These are phyloP conservation scores for Phyto melanocephala DNA, from an alignment of 2,888 invertebrate species.

Conservation along the genomic window DNA sequence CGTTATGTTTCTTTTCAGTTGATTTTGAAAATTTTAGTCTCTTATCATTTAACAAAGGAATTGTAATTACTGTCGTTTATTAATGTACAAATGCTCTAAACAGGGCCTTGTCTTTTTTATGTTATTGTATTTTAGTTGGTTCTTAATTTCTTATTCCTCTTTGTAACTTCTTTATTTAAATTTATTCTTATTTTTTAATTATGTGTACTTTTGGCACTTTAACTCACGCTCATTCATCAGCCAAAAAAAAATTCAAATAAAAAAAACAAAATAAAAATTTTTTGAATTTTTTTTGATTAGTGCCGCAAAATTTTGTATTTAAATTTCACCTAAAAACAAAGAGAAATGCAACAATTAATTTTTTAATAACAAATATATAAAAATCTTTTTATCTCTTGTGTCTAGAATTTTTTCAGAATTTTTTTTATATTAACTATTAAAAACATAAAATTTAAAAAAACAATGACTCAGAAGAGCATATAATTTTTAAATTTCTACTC, in stretches of 20 bases:
- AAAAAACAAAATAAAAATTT: constrained; percentile 23
- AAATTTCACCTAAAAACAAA: constrained; percentile 61
- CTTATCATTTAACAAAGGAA: constrained; percentile 60
- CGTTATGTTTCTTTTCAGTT: constrained; percentile 14
- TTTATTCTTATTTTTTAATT: constrained; percentile 17
- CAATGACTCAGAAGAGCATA: constrained; percentile 60
- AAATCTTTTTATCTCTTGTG: constrained; percentile 26
- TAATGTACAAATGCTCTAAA: constrained; percentile 48
- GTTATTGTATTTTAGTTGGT: constrained; percentile 43
- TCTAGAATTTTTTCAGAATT: neutral
- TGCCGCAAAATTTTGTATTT: constrained; percentile 43
- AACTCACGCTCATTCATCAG: constrained; percentile 24
- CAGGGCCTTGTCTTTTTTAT: constrained; percentile 63
- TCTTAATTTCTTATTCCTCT: constrained; percentile 46
- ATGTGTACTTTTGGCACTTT: constrained; percentile 55
- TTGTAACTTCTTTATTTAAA: constrained; percentile 30
- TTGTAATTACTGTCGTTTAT: constrained; percentile 37
- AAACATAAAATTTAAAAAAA: no score
- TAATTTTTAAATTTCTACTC: constrained; percentile 18
- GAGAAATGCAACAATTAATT: constrained; percentile 44
- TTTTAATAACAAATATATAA: constrained; percentile 11
- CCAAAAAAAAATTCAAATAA: neutral
- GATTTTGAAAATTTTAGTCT: constrained; percentile 35
- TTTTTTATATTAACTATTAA: constrained; percentile 43
- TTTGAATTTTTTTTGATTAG: constrained; percentile 23